Base-by-base conservation (phyloP, 1,140 invertebrate species). In the Pseudomyrmex flavicornis region DNA sequence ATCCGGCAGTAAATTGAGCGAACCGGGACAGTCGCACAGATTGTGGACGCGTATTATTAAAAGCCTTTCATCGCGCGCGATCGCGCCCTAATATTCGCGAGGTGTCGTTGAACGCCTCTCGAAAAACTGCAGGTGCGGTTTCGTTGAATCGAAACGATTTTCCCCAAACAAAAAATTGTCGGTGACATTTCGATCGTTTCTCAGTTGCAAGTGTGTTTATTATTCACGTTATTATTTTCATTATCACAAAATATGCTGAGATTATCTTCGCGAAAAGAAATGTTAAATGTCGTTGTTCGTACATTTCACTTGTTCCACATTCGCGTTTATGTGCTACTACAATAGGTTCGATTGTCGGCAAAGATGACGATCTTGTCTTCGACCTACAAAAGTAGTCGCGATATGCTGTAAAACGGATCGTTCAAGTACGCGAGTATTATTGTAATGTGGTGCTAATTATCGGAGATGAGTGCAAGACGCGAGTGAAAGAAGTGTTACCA, bases 1-100 rank as follows among this genome's bases (percentile, higher is more conserved):
- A 79, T 84, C 82, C 87, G 75, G 56, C 65, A 82, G 87, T 73
- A 87, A 88, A 87, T 88, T 79, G 85, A 84, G 48, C 87, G 76
- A 66, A 63, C 75, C 69, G 58, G 84, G 85, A 79, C 86, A 59
- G 52, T 84, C 85, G 85, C 87, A 76, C 66, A 72, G 59, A 80
- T 80, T 70, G 76, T 17, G 69, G 74, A 54, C 74, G 62, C 74
- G 48, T 52, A 66, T 68, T n/a, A n/a, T 66, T 35, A 35, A 35
- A 46, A 61, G 44, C 58, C 46, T 75, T 63, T 61, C 58, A 75
- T 75, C 73, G 44, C 15, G 59, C 48, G 62, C 61, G 61, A 76
- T 65, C 61, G n/a, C 46, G 63, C 22, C 44, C 58, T 48, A 48
- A n/a, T 17, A 56, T 48, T 10, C 35, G 5, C 35, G 5, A 56